Evolutionary conservation across 2,888 invertebrate genomes (phyloP).

Genomic region (Chaetogeoica ovagalla): DNA sequence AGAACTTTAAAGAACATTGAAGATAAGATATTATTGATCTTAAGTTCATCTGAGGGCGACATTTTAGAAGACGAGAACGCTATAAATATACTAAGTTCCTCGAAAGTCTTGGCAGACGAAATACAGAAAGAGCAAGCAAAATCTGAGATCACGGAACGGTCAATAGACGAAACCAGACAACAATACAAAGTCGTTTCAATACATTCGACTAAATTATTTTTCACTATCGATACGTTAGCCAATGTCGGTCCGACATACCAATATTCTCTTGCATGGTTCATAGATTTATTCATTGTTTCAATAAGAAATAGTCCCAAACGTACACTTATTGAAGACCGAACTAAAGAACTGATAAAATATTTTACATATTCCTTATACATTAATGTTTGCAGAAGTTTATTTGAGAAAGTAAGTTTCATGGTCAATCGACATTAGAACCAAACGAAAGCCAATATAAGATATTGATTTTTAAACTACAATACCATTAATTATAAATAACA

Average conservation of each 20-base stretch:
- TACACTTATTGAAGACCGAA: constrained; percentile 68
- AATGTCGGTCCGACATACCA: constrained; percentile 96
- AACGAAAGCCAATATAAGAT: too few species aligned
- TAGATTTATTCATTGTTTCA: constrained; percentile 79
- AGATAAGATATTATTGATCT: constrained; percentile 87
- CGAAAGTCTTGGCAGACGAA: constrained; percentile 83
- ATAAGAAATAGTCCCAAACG: constrained; percentile 77
- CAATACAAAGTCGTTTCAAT: constrained; percentile 86
- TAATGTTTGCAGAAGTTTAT: constrained; percentile 86
- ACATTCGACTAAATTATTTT: constrained; percentile 85
- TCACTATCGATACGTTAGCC: constrained; percentile 86
- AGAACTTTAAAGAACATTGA: constrained; percentile 87
- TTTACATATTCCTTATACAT: constrained; percentile 87
- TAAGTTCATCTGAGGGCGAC: constrained; percentile 87
- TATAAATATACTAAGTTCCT: constrained; percentile 85
- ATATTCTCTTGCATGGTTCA: constrained; percentile 89
- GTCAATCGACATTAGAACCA: constrained; percentile 63
- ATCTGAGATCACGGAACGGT: constrained; percentile 78
- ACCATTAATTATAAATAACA: too few species aligned
- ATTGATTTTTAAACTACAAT: too few species aligned
- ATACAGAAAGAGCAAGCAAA: constrained; percentile 85
- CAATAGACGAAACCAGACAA: constrained; percentile 83
- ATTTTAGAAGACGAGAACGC: constrained; percentile 95
- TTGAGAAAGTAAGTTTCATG: constrained; percentile 87
- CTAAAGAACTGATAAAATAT: constrained; percentile 74